phyloP scores from a whole-genome alignment of 2,113 vertebrate species.

The Ceyx cyanopectus region DNA sequence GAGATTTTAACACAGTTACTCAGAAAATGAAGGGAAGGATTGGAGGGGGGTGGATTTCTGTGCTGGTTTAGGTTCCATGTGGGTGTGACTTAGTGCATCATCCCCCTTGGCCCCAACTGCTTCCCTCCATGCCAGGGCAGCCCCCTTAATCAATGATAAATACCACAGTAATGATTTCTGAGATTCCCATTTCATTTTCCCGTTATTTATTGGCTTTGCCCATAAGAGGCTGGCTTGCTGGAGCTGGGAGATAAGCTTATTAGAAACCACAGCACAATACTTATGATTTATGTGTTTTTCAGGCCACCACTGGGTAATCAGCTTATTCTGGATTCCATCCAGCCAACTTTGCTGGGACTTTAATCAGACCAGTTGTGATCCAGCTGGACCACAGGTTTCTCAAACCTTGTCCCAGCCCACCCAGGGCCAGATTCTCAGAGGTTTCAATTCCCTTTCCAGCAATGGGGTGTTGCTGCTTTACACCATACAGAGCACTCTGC shows the following conservation, averaged over 20 bases:
- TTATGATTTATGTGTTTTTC: slow-evolving; percentile 23
- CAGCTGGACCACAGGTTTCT: neutral
- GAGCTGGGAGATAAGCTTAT: neutral
- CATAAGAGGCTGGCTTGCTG: neutral
- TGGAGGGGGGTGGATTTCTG: neutral
- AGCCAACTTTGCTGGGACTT: neutral
- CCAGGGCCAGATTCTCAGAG: neutral
- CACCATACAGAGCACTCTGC: neutral
- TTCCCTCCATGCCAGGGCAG: neutral
- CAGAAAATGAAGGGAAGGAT: neutral
- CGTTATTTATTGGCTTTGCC: neutral
- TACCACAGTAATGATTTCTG: neutral
- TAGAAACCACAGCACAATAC: neutral
- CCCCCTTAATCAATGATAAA: neutral
- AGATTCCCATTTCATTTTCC: neutral
- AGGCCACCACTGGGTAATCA: slow-evolving; percentile 19
- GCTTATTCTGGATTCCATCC: neutral
- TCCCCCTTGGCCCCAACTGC: neutral
- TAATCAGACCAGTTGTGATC: neutral
- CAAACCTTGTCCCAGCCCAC: neutral
- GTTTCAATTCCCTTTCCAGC: neutral
- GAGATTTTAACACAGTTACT: neutral
- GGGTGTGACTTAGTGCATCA: neutral
- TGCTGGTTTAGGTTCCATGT: neutral
- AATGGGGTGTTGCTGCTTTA: neutral